Conservation (phyloP, 2,797 vertebrate species). For the Anguilla obscura region DNA sequence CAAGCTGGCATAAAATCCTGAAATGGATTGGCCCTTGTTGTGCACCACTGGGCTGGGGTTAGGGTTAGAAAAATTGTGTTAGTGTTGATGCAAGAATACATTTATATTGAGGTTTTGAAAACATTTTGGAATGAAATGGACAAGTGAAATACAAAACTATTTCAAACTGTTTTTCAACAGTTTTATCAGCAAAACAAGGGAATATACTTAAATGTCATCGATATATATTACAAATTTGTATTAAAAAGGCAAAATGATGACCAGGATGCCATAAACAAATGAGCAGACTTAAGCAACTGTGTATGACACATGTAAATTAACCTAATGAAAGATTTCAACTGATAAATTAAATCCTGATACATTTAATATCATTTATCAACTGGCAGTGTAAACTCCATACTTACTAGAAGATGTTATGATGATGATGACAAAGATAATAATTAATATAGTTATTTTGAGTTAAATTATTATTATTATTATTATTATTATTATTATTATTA, state of each 20-base stretch:
- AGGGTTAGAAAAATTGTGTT: no score
- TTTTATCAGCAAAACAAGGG: background rate
- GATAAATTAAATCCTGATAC: background rate
- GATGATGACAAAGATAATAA: background rate
- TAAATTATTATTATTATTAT: background rate
- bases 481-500: background rate
- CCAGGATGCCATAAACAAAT: background rate
- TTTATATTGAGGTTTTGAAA: no score
- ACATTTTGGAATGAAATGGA: no score
- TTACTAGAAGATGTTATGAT: background rate
- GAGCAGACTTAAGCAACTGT: background rate
- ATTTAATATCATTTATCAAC: background rate
- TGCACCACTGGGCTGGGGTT: no score
- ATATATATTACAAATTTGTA: background rate
- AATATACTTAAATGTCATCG: background rate
- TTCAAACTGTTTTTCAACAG: background rate
- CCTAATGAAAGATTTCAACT: background rate
- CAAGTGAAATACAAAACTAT: background rate
- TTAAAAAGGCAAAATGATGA: background rate
- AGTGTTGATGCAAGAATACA: no score
- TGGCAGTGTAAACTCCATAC: background rate
- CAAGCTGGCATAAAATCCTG: no score
- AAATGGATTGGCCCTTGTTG: no score
- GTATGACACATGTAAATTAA: background rate
- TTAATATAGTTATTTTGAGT: background rate